Evolutionary conservation across 2,113 vertebrate genomes (phyloP).

Genomic region (Canis aureus): DNA sequence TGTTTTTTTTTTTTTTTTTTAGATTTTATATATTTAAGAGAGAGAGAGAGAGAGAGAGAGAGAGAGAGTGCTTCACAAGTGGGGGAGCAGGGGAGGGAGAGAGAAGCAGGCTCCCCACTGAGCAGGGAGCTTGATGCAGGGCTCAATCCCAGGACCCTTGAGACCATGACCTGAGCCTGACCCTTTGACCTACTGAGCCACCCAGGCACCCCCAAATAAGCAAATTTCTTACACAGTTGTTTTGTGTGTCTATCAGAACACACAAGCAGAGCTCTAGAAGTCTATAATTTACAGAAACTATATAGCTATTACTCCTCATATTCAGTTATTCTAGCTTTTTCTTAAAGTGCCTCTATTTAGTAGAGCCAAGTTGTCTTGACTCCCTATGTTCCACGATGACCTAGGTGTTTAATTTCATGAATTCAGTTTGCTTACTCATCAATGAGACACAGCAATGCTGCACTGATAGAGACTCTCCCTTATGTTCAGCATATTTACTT

Average conservation of each 20-base stretch:
- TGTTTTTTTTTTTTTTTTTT: too few relatives aligned
- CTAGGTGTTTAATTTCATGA: not conserved
- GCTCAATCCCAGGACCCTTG: too few relatives aligned
- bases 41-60: too few relatives aligned
- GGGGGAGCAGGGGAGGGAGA: too few relatives aligned
- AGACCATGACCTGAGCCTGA: too few relatives aligned
- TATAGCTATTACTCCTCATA: not conserved
- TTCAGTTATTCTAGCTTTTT: not conserved
- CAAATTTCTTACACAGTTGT: not conserved
- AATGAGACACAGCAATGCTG: accelerated
- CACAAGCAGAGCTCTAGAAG: not conserved
- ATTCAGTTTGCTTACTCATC: not conserved
- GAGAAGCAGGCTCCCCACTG: too few relatives aligned
- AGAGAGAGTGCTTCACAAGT: too few relatives aligned
- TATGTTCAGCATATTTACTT: not conserved
- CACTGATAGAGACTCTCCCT: accelerated
- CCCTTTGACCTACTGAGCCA: too few relatives aligned
- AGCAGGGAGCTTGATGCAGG: too few relatives aligned
- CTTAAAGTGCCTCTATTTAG: not conserved
- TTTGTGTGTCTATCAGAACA: not conserved
- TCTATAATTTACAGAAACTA: not conserved
- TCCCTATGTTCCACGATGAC: not conserved
- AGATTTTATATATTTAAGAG: too few relatives aligned
- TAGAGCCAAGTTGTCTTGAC: not conserved
- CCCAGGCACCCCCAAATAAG: not conserved